Base-by-base conservation (phyloP, 2,113 vertebrate species). In the Scomber colias region DNA sequence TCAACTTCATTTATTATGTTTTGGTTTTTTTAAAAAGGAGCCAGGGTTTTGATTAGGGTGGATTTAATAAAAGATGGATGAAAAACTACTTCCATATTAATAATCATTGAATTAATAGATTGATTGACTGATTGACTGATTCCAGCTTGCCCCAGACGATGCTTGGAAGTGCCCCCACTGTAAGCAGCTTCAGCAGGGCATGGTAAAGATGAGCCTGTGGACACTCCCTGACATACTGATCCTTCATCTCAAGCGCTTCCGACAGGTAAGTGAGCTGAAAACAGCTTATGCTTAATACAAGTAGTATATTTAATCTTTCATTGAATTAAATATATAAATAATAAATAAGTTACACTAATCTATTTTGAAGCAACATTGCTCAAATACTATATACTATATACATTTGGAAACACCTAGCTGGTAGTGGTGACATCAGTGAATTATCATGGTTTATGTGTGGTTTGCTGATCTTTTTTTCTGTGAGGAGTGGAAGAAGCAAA, bases 141-240 rank as follows among this genome's bases (percentile, higher is more conserved):
- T 83, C n/a, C 92, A 99, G 98, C 95, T 99, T 62, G 97, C 97
- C 19, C 98, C 97, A 0, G 98, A 99, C 0, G 97, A 99, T 0
- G 97, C 97, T 0, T 99, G 98, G 98, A 96, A 95, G 86, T 99
- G 98, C 69, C 97, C 98, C 0, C 97, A 99, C 87, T 99, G 98
- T 88, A 95, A 96, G 81, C 95, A 98, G 83, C 96, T 96, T 10
- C 98, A 99, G 92, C 98, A 97, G 90, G 98, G 98, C 62, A 96
- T 90, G 79, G 97, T 99, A 86, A 97, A 99, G 93, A 97, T 99
- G 92, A 98, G 97, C 70, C 94, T 99, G 65, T 99, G 98, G 98
- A 99, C 98, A 0, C 95, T 99, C 45, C 98, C 98, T 0, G 96
- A 99, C 92, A 99, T 99, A 90, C 96, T 99, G 79, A 97, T 99